phyloP scores from a whole-genome alignment of 2,888 invertebrate species.

The Sisyra nigra region DNA sequence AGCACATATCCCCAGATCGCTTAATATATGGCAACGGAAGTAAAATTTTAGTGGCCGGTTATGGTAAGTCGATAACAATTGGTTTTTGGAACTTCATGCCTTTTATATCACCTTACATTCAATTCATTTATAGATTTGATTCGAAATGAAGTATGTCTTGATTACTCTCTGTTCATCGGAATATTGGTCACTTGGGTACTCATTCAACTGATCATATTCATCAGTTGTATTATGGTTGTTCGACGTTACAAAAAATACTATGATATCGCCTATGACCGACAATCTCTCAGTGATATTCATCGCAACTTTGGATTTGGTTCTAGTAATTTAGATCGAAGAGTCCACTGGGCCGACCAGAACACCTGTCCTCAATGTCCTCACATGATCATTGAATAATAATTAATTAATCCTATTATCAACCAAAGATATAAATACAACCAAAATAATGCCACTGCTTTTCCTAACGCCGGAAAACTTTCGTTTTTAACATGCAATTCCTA shows the following conservation, averaged over 20 bases:
- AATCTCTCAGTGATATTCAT: not conserved
- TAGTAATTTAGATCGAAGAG: not conserved
- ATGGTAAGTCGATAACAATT: conserved; percentile 26
- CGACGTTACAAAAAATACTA: conserved; percentile 35
- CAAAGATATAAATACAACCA: no score
- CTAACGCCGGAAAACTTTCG: no score
- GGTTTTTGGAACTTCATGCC: not conserved
- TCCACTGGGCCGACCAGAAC: conserved; percentile 2
- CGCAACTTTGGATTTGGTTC: not conserved
- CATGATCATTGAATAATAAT: no score
- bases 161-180: conserved; percentile 40
- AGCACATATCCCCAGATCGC: conserved; percentile 41
- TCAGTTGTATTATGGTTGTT: conserved; percentile 34
- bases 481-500: no score
- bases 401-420: no score
- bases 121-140: conserved; percentile 19
- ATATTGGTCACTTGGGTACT: conserved; percentile 31
- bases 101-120: not conserved
- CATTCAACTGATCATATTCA: conserved; percentile 36
- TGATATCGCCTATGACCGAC: not conserved
- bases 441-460: no score
- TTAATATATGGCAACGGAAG: conserved; percentile 40
- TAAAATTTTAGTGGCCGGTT: conserved; percentile 37
- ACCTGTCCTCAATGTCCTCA: no score
- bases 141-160: conserved; percentile 25